phyloP scores from a whole-genome alignment of 1,140 invertebrate genomes.

The Psix sp. region DNA sequence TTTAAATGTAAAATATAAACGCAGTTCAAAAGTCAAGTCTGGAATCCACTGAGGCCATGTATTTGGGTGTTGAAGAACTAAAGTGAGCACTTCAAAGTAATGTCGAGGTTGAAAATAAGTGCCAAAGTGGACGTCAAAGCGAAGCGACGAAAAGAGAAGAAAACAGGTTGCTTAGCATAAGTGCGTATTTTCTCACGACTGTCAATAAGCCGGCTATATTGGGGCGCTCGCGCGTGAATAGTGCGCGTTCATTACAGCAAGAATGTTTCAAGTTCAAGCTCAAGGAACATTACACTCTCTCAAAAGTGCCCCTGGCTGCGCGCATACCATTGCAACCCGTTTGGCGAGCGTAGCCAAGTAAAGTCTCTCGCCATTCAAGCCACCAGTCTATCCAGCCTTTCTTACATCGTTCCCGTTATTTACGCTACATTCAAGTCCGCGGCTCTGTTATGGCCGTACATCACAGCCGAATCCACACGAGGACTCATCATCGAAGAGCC shows the following conservation, averaged over 20 bases:
- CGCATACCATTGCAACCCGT: slow-evolving; percentile 50
- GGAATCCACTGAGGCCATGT: no score
- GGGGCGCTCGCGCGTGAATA: slow-evolving; percentile 7
- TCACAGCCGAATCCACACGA: slow-evolving; percentile 2
- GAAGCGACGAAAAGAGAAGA: neutral
- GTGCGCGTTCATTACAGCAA: slow-evolving; percentile 37
- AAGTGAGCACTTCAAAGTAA: no score
- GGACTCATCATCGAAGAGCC: neutral
- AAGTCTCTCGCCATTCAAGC: slow-evolving; percentile 57
- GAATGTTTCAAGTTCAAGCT: slow-evolving; percentile 55
- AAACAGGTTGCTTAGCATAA: neutral
- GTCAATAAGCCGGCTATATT: slow-evolving; percentile 5
- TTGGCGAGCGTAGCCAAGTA: slow-evolving; percentile 41
- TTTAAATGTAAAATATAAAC: no score
- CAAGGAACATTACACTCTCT: slow-evolving; percentile 49
- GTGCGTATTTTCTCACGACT: slow-evolving; percentile 8
- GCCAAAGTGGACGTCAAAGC: no score
- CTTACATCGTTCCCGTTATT: slow-evolving; percentile 56
- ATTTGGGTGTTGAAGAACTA: no score
- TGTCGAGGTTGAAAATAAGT: no score
- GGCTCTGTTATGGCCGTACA: slow-evolving; percentile 35
- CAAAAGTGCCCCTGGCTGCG: slow-evolving; percentile 36
- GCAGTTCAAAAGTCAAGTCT: no score
- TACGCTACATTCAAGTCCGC: slow-evolving; percentile 53
- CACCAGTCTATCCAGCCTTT: slow-evolving; percentile 47